Evolutionary conservation across 2,888 invertebrate species (phyloP), one percentile per base, ranked within the genome.

Genomic region (Lathronympha strigana): DNA sequence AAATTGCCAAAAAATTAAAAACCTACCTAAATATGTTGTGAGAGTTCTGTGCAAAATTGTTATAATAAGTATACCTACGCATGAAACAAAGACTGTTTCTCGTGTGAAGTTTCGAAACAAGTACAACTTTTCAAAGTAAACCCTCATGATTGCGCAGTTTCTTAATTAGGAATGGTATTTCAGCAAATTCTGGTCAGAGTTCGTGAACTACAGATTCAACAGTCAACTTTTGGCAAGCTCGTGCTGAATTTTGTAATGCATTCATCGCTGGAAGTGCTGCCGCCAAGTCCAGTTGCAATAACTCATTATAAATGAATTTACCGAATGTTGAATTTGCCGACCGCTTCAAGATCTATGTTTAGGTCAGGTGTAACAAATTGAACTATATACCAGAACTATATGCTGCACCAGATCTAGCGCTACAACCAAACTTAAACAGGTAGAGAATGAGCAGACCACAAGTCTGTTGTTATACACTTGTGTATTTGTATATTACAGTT

Each of bases 81-180:
- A n/a, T n/a, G 25, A 3, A 25, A 25, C 6, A 6, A 25, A 25
- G 6, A 25, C 6, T 25, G 25, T 4, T 4, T 15, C 38, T 19
- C n/a, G n/a, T 53, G 4, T 8, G 6, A 36, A 23, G 13, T 11
- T 38, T 28, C 50, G 0, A 5, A 28, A 31, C 17, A 54, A 43
- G 17, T 36, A 38, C 40, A 31, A 28, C 15, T 15, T 45, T 28
- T 17, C 38, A 38, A 17, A 63, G 11, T 19, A 55, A 54, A 17
- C 47, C 15, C 31, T 9, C 50, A 38, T 57, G 49, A 63, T 9
- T 31, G 13, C 21, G 31, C 40, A 57, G 57, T 57, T 63, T 63
- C 63, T 49, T 63, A 49, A 63, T 55, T 49, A 63, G 55, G 19
- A 63, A 49, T 63, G 28, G 11, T 21, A 21, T 43, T 43, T 43